Base-by-base conservation (phyloP, 2,888 invertebrate genomes). In the Pristionchus maxplancki region DNA sequence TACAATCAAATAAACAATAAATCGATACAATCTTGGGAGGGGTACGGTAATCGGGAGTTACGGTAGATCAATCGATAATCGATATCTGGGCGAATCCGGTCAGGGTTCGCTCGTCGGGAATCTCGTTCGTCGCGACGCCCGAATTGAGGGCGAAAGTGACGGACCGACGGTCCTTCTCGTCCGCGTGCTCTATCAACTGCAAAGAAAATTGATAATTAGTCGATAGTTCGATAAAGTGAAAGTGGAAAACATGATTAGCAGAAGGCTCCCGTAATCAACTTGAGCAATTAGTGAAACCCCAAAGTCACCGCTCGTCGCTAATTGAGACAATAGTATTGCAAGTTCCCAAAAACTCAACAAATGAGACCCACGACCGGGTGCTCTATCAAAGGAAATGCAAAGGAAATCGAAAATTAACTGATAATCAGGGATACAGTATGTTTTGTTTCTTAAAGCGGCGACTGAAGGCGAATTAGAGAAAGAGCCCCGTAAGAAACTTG, bases 31-130 rank as follows among this genome's bases (percentile, higher is more conserved):
- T 20, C 34, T 17, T 62, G 40, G 86, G 67, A 37, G 5, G 62
- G 37, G 40, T 85, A 28, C 20, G 24, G 28, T 64, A 64, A 9
- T 64, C 64, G 5, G n/a, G 28, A 5, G 53, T 11, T n/a, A 44
- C 31, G 71, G 44, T 28, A n/a, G n/a, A 81, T 78, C 82, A 89
- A 58, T 97, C 97, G 92, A 97, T 97, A 95, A 98, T 97, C 93
- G 98, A 98, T 95, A 99, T 97, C 96, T 99, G 98, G 95, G 99
- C 99, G 96, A 97, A 99, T 94, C 99, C 99, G 95, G 98, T 96
- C 92, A 99, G 96, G 78, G 98, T 97, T 95, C 97, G 97, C 95
- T 99, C 98, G 95, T 99, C 98, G 88, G 97, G 97, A 9, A 93
- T 88, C 91, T 95, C 95, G 89, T 93, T 95, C 24, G 94, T 94